Evolutionary conservation across 2,888 invertebrate genomes (phyloP), one percentile per base, ranked within the genome.

Genomic region (Campopleginae sp.): DNA sequence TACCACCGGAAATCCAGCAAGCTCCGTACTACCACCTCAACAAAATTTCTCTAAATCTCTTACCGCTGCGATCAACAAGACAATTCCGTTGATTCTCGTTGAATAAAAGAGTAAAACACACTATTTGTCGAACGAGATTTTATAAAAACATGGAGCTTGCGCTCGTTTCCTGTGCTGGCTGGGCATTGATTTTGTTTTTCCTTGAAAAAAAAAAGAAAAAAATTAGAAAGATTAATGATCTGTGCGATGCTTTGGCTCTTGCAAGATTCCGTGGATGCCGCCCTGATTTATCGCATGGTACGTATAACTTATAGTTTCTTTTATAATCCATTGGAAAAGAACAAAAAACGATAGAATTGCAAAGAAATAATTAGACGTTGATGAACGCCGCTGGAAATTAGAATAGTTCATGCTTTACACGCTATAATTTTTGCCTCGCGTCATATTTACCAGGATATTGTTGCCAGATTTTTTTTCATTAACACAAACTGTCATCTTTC

Each of bases 171-270:
- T 76, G 88, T 89, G 88, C 88, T 86, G 87, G 82, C 85, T 81
- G 83, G 88, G 85, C 88, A 89, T 89, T 89, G 85, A 89, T 88
- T 90, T 88, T 89, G 87, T 90, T 87, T 85, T 88, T 63, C 23
- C 33, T 85, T 81, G 10, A 19, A 58, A 68, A 76, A 76, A 31
- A 48, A 66, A 77, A 38, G 8, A 77, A 51, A 65, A 88, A 86
- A 82, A 88, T 88, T 87, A 90, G 87, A 88, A 89, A 90, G 88
- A 90, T 89, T 91, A 91, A 91, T 91, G 90, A 91, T 88, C 89
- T 87, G 88, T 90, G 89, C 91, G 88, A 90, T 91, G 92, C 92
- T 92, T 92, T 92, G 91, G 91, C 92, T 91, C 90, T 90, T 90
- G 90, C 91, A 90, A 91, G 91, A 92, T 89, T 88, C 87, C 90